Evolutionary conservation across 1,140 invertebrate species (phyloP), one percentile per base, ranked within the genome.

Genomic region (Pogonomyrmex barbatus): DNA sequence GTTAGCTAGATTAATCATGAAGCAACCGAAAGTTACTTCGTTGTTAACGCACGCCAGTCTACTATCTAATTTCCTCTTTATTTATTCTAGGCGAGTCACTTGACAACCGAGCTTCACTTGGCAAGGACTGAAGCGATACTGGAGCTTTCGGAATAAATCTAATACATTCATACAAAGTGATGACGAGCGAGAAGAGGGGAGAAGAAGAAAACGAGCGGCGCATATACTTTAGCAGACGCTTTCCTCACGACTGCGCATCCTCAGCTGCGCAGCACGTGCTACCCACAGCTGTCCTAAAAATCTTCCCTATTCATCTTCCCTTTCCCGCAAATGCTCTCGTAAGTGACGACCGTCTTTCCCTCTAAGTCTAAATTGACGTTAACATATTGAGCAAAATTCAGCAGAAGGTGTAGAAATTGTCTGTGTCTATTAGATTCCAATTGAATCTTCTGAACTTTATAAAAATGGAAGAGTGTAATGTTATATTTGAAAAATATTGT

Each of bases 191-290:
- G 24, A 75, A 17, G 60, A 68, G 87, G 71, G 82, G 50, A 71
- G 70, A 50, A 52, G 70, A 50, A 52, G 50, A 81, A 60, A 56
- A 76, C 4, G 68, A 67, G 33, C 9, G 84, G 60, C 56, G n/a
- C 36, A 58, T 67, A 50, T 70, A 14, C 62, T 45, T 39, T 12
- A 52, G 17, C 60, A 62, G 56, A 82, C 47, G 65, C 77, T 68
- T 62, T 54, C 39, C 65, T 47, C n/a, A 39, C 67, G 56, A 50
- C 0, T 54, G 91, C 92, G 92, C 92, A 92, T 52, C 54, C 47
- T 30, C 36, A 4, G 63, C 12, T 68, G 91, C 93, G 93, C 92
- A 93, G 77, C 93, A 93, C 93, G 92, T 93, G 93, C 76, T 87
- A 54, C 30, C 6, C 33, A 4, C 36, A 2, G n/a, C 2, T 2